Conservation (phyloP, 2,888 invertebrate species). For the Drosophila pegasa region DNA sequence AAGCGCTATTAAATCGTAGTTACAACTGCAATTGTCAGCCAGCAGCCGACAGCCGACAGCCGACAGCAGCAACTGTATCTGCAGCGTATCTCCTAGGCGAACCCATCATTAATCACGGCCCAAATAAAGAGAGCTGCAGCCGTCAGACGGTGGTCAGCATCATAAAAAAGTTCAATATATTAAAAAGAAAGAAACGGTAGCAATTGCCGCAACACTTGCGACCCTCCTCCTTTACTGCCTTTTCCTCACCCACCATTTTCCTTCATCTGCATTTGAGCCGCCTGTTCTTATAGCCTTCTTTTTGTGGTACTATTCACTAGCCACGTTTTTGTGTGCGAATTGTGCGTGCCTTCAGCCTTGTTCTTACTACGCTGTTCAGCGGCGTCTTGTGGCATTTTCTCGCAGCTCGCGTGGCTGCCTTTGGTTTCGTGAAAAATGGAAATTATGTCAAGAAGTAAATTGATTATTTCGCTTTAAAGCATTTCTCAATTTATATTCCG, state of each 20-base stretch:
- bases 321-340: slow-evolving; percentile 64
- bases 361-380: slow-evolving; percentile 17
- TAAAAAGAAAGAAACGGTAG: slow-evolving; percentile 50
- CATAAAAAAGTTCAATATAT: slow-evolving; percentile 52
- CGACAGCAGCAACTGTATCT: slow-evolving; percentile 9
- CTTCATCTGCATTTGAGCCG: slow-evolving; percentile 37
- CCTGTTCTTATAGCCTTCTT: slow-evolving; percentile 26
- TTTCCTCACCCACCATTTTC: too few species aligned
- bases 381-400: slow-evolving; percentile 43
- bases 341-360: slow-evolving; percentile 60
- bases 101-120: slow-evolving; percentile 66
- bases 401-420: slow-evolving; percentile 69
- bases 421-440: slow-evolving; percentile 83
- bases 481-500: slow-evolving; percentile 83
- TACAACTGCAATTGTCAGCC: slow-evolving; percentile 68
- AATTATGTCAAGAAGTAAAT: slow-evolving; percentile 84
- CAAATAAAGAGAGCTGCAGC: slow-evolving; percentile 67
- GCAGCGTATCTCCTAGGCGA: slow-evolving; percentile 31
- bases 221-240: neutral
- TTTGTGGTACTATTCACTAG: slow-evolving; percentile 24
- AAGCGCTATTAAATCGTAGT: slow-evolving; percentile 80
- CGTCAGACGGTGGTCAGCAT: slow-evolving; percentile 60
- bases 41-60: slow-evolving; percentile 8
- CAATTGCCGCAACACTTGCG: slow-evolving; percentile 39
- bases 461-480: slow-evolving; percentile 84